A percentile compares a stretch with the other conserved stretches of the same genome.
phyloP scores from a whole-genome alignment of 2,888 invertebrate species.

The Stictocephala bisonia region DNA sequence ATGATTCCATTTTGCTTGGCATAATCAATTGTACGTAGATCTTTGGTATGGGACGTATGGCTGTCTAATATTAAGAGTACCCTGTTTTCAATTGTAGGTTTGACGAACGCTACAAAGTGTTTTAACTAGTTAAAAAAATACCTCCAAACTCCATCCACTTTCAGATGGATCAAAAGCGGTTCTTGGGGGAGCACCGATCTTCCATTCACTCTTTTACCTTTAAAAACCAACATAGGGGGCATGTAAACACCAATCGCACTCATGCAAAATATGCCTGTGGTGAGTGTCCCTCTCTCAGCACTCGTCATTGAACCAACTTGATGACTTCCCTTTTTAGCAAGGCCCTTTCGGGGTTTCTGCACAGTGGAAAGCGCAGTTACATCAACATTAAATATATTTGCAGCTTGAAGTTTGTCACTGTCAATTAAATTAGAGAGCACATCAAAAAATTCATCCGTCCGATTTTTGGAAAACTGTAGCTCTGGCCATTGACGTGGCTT shows the following conservation, averaged over 20 bases:
- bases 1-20: conserved; percentile 56
- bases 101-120: conserved; percentile 13
- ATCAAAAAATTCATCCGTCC: not conserved
- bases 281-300: not conserved
- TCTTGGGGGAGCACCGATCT: conserved; percentile 8
- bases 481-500: not conserved
- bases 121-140: conserved; percentile 29
- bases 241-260: not conserved
- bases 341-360: not conserved
- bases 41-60: conserved; percentile 58
- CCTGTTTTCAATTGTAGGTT: not conserved
- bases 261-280: no score
- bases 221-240: not conserved
- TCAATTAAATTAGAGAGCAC: not conserved
- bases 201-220: not conserved
- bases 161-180: conserved; percentile 2
- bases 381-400: not conserved
- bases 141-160: conserved; percentile 10
- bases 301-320: not conserved
- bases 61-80: conserved; percentile 59
- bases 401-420: not conserved
- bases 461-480: not conserved
- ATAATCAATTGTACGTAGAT: conserved; percentile 54
- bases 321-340: not conserved
- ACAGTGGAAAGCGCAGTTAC: conserved; percentile 1